Evolutionary conservation across 2,113 vertebrate genomes (phyloP), one percentile per base, ranked within the genome.

Genomic region (Thalassoma bifasciatum): DNA sequence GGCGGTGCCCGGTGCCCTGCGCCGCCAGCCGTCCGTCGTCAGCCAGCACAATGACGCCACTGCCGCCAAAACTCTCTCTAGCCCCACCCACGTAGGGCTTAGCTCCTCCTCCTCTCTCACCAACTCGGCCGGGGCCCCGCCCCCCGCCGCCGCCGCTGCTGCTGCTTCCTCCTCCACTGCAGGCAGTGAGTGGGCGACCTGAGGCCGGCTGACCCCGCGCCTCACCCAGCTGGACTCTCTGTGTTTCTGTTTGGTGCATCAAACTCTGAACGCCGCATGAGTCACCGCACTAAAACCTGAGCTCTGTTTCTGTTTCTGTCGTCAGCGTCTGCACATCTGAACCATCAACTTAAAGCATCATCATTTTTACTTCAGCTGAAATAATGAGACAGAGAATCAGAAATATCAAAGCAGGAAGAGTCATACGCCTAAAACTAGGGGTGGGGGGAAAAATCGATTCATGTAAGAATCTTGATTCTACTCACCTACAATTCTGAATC

Each of bases 1-100:
- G 79, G 91, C 96, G 73, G 96, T 97, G 93, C 96, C 98, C 72
- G 96, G 97, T 88, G 96, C 96, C 88, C 93, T 99, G 94, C 97
- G 96, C 93, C 96, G 97, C 90, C 97, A 96, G 96, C 96, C 96
- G 89, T 98, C 96, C 52, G 97, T 95, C 93, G 94, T 97, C 95
- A 96, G 95, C 96, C 98, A 98, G 87, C 97, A 98, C 92, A 96
- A 97, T 94, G 98, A 99, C 88, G 94, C 89, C 61, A 77, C 83
- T 24, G 86, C 88, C n/a, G 82, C 96, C 96, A 99, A 97, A 96
- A 96, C 95, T 94, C 95, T 96, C 95, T 97, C 96, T 98, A 99
- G 96, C 93, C 96, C 96, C 94, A 96, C 97, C 94, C 97, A 96
- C 92, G 93, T 96, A 91, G 95, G 95, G 93, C 94, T 97, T 94